These are phyloP conservation scores for Plecotus auritus DNA, from an alignment of 2,113 vertebrate genomes.

Conservation along the genomic window DNA sequence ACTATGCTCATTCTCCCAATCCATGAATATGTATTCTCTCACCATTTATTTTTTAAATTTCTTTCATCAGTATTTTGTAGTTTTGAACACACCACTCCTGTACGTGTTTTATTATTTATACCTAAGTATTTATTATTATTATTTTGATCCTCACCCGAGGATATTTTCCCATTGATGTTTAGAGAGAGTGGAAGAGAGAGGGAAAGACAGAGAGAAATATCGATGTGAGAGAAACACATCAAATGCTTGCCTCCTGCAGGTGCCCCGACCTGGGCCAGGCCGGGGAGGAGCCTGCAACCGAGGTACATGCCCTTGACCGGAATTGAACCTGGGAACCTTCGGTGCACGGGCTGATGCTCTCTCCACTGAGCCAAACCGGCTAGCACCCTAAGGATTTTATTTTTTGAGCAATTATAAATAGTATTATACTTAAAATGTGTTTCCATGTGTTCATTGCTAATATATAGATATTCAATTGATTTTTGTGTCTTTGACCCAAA, in stretches of 20 bases:
- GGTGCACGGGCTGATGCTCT: no score
- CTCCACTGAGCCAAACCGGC: no score
- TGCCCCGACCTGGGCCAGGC: no score
- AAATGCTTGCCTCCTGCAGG: no score
- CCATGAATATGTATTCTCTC: not conserved
- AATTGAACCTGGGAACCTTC: no score
- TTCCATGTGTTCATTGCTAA: not conserved
- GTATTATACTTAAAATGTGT: not conserved
- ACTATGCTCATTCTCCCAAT: not conserved
- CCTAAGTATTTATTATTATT: not conserved
- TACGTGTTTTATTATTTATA: not conserved
- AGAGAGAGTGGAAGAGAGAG: no score
- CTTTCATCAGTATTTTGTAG: not conserved
- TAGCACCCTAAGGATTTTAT: not conserved
- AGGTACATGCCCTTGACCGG: no score
- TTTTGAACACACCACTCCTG: not conserved
- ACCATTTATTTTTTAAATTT: slow-evolving; percentile 20
- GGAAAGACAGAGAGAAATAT: no score
- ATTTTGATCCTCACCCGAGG: no score
- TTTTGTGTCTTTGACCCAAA: not conserved
- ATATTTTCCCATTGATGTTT: no score
- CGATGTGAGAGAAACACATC: no score
- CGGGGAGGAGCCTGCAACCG: no score
- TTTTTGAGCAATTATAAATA: not conserved
- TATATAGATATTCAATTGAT: not conserved